Base-by-base conservation (phyloP, 2,797 vertebrate species). In the Sciurus carolinensis region DNA sequence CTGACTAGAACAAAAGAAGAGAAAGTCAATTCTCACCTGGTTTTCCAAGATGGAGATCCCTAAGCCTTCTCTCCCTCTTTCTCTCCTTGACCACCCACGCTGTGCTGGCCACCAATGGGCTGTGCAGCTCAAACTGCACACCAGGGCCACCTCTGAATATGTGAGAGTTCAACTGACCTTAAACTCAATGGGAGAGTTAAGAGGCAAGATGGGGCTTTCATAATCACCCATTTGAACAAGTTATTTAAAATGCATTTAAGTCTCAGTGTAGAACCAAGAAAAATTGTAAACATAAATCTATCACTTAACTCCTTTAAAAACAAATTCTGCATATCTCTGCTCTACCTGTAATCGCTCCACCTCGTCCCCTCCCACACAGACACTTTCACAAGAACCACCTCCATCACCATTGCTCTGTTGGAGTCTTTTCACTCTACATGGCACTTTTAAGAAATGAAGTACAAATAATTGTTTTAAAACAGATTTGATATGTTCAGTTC, bases 371-470 rank as follows among this genome's bases (percentile, higher is more conserved):
- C 17, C 39, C 44, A 93, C n/a, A 72, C 39, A 36, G 26, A 24
- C 50, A 76, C 7, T 82, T 82, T 91, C 66, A 69, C 39, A 36
- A 71, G 67, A 28, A 39, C 69, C 77, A 44, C 50, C 90, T 88
- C 69, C 75, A 83, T n/a, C 26, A 33, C 33, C 54, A 88, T 28
- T 85, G 92, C 85, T 91, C 73, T 93, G 42, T 24, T 84, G 50
- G 90, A 17, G 33, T n/a, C 44, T 79, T 94, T 54, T 64, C n/a
- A 80, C 17, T 66, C 17, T 66, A 73, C 66, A 64, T 50, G 42
- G 39, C 33, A 50, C 64, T 88, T 97, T 95, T 22, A 87, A 87
- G 80, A 97, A 94, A 91, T 18, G 22, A 50, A 44, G 42, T 30
- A 83, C 30, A 96, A 87, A 81, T 44, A 75, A 87, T n/a, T 80